Evolutionary conservation across 2,888 invertebrate species (phyloP).

Genomic region (Zygogramma bicolorata): DNA sequence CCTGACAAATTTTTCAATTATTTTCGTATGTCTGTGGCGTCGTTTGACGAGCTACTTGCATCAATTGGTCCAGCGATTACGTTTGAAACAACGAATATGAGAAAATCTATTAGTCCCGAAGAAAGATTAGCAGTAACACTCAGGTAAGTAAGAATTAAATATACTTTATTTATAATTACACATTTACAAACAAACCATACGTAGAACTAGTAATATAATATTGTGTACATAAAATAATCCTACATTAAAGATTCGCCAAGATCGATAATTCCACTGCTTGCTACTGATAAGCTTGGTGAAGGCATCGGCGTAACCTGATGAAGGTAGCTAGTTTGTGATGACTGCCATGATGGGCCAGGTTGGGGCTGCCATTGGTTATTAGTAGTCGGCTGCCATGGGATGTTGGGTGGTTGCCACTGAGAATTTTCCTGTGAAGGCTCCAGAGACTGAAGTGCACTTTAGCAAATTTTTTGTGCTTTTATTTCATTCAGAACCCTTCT

Average conservation of each 20-base stretch:
- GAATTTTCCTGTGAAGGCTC: too few relatives aligned
- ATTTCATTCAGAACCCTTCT: not conserved
- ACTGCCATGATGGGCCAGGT: too few relatives aligned
- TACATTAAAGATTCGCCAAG: too few relatives aligned
- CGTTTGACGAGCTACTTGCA: not conserved
- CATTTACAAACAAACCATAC: not conserved
- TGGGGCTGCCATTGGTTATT: too few relatives aligned
- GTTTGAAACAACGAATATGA: not conserved
- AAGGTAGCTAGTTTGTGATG: too few relatives aligned
- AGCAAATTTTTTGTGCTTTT: not conserved
- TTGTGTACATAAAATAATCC: too few relatives aligned
- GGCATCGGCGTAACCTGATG: too few relatives aligned
- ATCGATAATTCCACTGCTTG: too few relatives aligned
- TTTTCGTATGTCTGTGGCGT: not conserved
- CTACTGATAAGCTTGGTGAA: too few relatives aligned
- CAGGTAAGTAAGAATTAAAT: not conserved
- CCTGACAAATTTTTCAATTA: constrained; percentile 2
- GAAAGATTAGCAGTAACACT: not conserved
- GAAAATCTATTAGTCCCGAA: not conserved
- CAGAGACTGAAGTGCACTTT: too few relatives aligned
- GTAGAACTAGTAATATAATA: not conserved
- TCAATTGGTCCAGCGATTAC: not conserved
- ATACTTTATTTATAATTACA: not conserved
- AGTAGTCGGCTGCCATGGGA: too few relatives aligned
- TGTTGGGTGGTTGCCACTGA: too few relatives aligned